Base-by-base conservation (phyloP, 2,113 vertebrate genomes). In the Indicator indicator region DNA sequence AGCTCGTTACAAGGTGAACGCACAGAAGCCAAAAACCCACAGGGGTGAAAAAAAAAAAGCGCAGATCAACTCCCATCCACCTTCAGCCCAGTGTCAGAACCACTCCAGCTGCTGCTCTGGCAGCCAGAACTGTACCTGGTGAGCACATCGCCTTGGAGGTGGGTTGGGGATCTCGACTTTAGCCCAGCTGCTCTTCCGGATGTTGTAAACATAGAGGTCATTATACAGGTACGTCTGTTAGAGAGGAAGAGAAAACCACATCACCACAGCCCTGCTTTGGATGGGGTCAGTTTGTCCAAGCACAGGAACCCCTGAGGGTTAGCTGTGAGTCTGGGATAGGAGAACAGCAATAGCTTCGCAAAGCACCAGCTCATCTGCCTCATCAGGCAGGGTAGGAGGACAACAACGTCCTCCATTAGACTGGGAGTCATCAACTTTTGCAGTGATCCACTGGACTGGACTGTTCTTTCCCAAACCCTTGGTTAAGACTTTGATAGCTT, bases 161-260 rank as follows among this genome's bases (percentile, higher is more conserved):
- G 99, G 98, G 83, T 97, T 99, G 26, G 99, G 99, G 83, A 99
- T 98, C 67, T 99, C 99, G 0, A 98, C 94, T 52, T 98, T 99
- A 30, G 98, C 95, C 99, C 99, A 99, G 68, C 97, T 96, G 94
- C 98, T 98, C 97, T 99, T 99, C 91, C 98, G 98, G 89, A 98
- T 98, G 95, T 98, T 99, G 97, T 99, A 99, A 97, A 99, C 77
- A 74, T 98, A 99, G 13, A 99, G 96, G 4, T 99, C 99, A 0
- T 99, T 99, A 94, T 99, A 99, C 54, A 99, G 87, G 73, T 97
- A 98, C 0, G 98, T 99, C 99, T 99, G 97, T 52, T 52, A 56
- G 42, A 87, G 40, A 82, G 20, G 85, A 90, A 33, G 83, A 42
- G 23, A 48, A 30, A 65, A 40, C 1, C 19, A 30, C 3, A 56